Base-by-base conservation (phyloP, 2,888 invertebrate species). In the Cephus pygmeus region DNA sequence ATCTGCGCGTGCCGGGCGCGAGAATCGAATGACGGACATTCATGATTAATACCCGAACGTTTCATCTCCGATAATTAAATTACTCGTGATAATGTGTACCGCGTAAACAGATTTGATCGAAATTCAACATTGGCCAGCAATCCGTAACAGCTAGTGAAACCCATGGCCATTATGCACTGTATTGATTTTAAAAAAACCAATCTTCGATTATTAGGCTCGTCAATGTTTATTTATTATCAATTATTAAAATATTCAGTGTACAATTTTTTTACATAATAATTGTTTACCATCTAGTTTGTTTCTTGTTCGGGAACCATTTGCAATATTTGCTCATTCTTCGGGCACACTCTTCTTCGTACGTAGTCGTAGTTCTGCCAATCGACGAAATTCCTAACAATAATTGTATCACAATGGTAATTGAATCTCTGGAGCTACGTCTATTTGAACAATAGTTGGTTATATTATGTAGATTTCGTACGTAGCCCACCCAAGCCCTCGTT, bases 381-480 rank as follows among this genome's bases (percentile, higher is more conserved):
- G 91, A 91, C 91, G 91, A 91, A 91, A 91, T 91, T 91, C 89
- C 91, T 90, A 91, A 91, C 91, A 91, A 90, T 91, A 91, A 91
- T 91, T 91, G 91, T 91, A 91, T 91, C 91, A 91, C 91, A 91
- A 91, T 91, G 91, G 91, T 91, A 91, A 91, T 91, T 91, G 91
- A 91, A 91, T 91, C 91, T 91, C 89, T 88, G 87, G 88, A 90
- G 90, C 90, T 87, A 88, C 90, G 91, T 91, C 91, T 91, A 91
- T 91, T 91, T 91, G 91, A 91, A 91, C 91, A 91, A 91, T 91
- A 91, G 91, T 91, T 91, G 91, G 91, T 91, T 91, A 91, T 91
- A 91, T 91, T 91, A 92, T 92, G 91, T 90, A 91, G 90, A 91
- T 92, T 91, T 91, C 87, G 87, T 84, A 83, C 88, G 86, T 85